Conservation (phyloP, 2,797 vertebrate species). For the Eremophila alpestris region DNA sequence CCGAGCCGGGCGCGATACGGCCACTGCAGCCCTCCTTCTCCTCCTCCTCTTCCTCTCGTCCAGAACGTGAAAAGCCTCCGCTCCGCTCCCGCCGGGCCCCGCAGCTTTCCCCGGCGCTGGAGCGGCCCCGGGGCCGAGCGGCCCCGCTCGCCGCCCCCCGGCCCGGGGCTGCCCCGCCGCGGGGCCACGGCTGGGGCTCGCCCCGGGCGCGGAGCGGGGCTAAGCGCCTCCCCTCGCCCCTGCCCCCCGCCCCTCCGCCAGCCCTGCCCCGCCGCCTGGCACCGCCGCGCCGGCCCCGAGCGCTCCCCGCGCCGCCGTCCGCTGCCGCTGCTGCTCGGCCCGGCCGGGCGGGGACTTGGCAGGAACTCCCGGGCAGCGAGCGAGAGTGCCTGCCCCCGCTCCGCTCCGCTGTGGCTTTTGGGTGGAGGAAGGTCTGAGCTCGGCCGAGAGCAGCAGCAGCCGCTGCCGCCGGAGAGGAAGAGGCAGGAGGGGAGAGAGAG, state of each 20-base stretch:
- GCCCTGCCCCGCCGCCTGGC: conserved; percentile 61
- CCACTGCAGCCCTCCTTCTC: not conserved
- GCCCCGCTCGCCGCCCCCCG: not conserved
- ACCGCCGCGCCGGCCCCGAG: conserved; percentile 50
- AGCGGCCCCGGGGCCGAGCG: not conserved
- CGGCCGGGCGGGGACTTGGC: conserved; percentile 62
- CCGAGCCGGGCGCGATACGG: not conserved
- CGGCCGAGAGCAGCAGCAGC: conserved; percentile 58
- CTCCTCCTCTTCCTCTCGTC: not conserved
- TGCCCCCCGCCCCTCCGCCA: not conserved
- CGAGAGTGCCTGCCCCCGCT: conserved; percentile 65
- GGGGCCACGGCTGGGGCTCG: not conserved
- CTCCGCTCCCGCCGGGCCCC: not conserved
- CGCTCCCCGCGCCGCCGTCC: not conserved
- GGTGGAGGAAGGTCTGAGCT: conserved; percentile 58
- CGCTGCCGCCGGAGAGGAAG: conserved; percentile 68
- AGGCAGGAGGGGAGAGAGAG: conserved; percentile 46
- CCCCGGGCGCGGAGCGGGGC: not conserved
- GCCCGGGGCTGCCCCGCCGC: not conserved
- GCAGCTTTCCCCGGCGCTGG: not conserved
- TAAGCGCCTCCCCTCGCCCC: conserved; percentile 71
- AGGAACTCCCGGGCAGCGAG: conserved; percentile 68
- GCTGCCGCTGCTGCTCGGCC: conserved; percentile 42
- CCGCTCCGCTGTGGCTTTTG: conserved; percentile 59
- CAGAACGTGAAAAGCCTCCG: not conserved